These are phyloP conservation scores for Catonia carolina DNA, from an alignment of 2,888 invertebrate species.

Conservation along the genomic window DNA sequence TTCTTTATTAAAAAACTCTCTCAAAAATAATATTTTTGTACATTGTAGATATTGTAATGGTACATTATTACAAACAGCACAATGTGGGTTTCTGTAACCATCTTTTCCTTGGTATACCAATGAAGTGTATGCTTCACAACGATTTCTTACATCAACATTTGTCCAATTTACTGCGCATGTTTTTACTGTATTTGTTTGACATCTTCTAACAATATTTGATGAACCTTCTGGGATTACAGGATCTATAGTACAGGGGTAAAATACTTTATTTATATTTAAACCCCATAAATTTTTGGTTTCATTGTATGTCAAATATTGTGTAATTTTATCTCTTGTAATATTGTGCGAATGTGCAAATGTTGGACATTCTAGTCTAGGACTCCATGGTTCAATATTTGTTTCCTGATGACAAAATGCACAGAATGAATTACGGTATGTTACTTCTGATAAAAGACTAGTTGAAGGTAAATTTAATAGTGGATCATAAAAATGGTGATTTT, in stretches of 20 bases:
- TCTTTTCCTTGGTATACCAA: conserved; percentile 41
- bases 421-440: conserved; percentile 41
- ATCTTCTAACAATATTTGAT: conserved; percentile 41
- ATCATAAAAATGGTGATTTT: conserved; percentile 31
- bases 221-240: conserved; percentile 41
- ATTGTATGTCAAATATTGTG: conserved; percentile 30
- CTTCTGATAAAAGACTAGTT: conserved; percentile 34
- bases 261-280: conserved; percentile 36
- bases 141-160: conserved; percentile 38
- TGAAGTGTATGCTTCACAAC: conserved; percentile 44
- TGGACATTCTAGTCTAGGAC: conserved; percentile 42
- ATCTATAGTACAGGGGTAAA: conserved; percentile 42
- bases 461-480: conserved; percentile 32
- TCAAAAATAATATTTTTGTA: conserved; percentile 28
- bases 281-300: conserved; percentile 39
- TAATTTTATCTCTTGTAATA: conserved; percentile 25
- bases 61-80: conserved; percentile 45
- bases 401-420: conserved; percentile 45
- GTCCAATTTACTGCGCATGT: conserved; percentile 42
- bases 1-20: conserved; percentile 37
- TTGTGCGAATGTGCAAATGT: conserved; percentile 25
- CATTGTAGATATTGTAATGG: conserved; percentile 37
- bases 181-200: conserved; percentile 39
- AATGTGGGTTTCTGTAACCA: conserved; percentile 44
- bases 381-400: conserved; percentile 40